Conservation (phyloP, 2,888 invertebrate genomes). For the Calameuta filiformis region DNA sequence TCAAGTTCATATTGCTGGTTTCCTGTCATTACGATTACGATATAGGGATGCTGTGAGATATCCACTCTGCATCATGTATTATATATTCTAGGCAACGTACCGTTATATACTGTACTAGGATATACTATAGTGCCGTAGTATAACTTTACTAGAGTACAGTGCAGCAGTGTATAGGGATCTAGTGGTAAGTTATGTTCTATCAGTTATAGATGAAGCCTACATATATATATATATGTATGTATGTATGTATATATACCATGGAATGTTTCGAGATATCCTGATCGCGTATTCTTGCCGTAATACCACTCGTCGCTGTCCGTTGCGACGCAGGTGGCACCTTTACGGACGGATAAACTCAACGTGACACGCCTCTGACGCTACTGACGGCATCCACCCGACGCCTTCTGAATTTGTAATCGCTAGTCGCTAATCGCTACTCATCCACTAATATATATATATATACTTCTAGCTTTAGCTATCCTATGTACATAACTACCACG, state of each 20-base stretch:
- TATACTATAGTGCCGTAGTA: neutral
- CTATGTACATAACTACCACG: slow-evolving; percentile 4
- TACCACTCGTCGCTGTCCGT: neutral
- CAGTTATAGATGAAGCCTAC: neutral
- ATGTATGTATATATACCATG: neutral
- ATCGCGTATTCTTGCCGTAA: slow-evolving; percentile 4
- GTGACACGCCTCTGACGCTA: slow-evolving; percentile 7
- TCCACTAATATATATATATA: slow-evolving; percentile 4
- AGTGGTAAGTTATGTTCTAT: neutral
- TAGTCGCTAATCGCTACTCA: slow-evolving; percentile 16
- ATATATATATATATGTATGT: too few relatives aligned
- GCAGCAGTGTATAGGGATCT: neutral
- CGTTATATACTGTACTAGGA: neutral
- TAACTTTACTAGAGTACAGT: neutral
- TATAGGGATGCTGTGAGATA: neutral
- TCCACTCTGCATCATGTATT: neutral
- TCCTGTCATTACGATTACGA: slow-evolving; percentile 63
- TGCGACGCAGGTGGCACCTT: slow-evolving; percentile 1
- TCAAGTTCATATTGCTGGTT: slow-evolving; percentile 65
- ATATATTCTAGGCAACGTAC: neutral
- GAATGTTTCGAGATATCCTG: neutral
- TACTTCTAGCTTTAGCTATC: slow-evolving; percentile 6
- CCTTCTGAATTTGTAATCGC: slow-evolving; percentile 24
- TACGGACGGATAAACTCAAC: slow-evolving; percentile 13
- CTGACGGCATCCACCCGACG: slow-evolving; percentile 9